Base-by-base conservation (phyloP, 35 echinoderm and acorn worm genomes). In the Patiria miniata region DNA sequence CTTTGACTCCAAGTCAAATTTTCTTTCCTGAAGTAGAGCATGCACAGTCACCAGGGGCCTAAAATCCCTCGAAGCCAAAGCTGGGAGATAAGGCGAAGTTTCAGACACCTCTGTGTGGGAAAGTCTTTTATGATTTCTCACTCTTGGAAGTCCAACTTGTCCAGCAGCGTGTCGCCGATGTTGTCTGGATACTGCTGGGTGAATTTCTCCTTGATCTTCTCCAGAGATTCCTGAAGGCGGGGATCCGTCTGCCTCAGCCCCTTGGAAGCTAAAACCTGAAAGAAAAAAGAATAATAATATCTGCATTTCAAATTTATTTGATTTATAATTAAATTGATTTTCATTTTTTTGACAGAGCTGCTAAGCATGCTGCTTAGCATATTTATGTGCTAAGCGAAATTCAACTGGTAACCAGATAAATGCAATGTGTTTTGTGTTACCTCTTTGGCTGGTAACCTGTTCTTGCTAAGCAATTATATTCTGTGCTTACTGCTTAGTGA, bases 201-300 rank as follows among this genome's bases (percentile, higher is more conserved):
- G 37, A 84, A 56, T 50, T 90, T 83, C 8, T 83, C 15, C 39
- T 65, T 37, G 52, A 90, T 84, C 3, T 78, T 90, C 16, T 77
- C 80, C 81, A 90, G 77, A 1, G 88, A 90, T 36, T 90, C 88
- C n/a, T 81, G 68, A 4, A 90, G 68, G 29, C 88, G 58, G 7
- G 88, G 88, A 38, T 90, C 88, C 22, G 40, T 79, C 40, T 84
- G 59, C 21, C 52, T 52, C 16, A 90, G 61, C 21, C 88, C 88
- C 77, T 83, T 90, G 23, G 61, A 53, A 37, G 59, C 56, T 52
- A 90, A 53, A 14, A 69, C 88, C 88, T 90, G 65, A 33, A 4
- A 4, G 57, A 83, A 28, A 73, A 7, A 83, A 1, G 17, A 58
- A 52, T 23, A 6, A 4, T 7, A 23, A 69, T 69, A 69, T 7